Base-by-base conservation (phyloP, 2,888 invertebrate species). In the Tholera decimalis region DNA sequence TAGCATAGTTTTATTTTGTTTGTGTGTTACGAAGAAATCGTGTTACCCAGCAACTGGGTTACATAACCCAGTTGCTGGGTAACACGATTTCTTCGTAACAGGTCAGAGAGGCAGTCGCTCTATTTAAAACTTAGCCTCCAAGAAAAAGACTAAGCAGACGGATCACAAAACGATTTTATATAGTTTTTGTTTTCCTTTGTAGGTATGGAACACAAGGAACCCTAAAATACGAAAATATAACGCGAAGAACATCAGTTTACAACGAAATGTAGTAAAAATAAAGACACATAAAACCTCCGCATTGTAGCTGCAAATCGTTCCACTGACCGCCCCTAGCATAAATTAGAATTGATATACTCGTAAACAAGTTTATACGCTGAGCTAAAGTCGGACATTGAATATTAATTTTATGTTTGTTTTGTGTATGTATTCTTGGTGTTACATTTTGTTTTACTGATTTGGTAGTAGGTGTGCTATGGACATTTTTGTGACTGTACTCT, bases 321-420 rank as follows among this genome's bases (percentile, higher is more conserved):
- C 8, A 41, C 63, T 75, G 68, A 61, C 80, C 69, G 59, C 70
- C 44, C 54, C 35, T n/a, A 49, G 73, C 61, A 80, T 80, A 78
- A 77, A 80, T 80, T 80, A 73, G 68, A 68, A 75, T 77, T 80
- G 68, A 73, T 78, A 66, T 53, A 62, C 54, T 68, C 75, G 68
- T 80, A 80, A 80, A 80, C 73, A 68, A 71, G 75, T 78, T 80
- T 75, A 80, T 75, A 72, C 61, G 74, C 18, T 35, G 44, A 64
- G 57, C 65, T 75, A 66, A 53, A 72, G 61, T 66, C 54, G 60
- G 41, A 62, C 68, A 80, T 80, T 73, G 80, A 80, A 80, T 80
- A 80, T 67, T 78, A 80, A 80, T 80, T 80, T 80, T 71, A 80
- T 80, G 75, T 59, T 33, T 28, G 54, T 24, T 78, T 39, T 72